Evolutionary conservation across 2,888 invertebrate species (phyloP), one percentile per base, ranked within the genome.

Genomic region (Nemotelus pantherinus): DNA sequence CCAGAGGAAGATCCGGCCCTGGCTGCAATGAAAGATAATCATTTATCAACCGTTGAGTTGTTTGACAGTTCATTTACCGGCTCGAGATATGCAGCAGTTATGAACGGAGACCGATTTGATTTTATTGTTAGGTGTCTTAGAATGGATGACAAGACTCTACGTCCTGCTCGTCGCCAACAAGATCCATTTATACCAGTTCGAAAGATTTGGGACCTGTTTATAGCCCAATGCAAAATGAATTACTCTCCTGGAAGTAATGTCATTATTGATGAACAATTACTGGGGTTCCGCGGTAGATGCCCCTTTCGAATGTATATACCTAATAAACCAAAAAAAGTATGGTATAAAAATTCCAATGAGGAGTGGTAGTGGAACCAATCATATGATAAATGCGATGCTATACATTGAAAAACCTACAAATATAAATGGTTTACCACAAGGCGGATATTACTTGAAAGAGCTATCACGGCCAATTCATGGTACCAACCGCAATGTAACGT

Each of bases 271-370:
- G 79, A 81, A 57, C 80, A 81, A 44, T 71, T 81, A 55, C 75
- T 81, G 72, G 80, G 72, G 44, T 81, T 80, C 57, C 74, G 79
- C 3, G 78, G 77, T 10, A 79, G 77, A 74, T 79, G 64, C 55
- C 57, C 77, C 43, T 81, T 80, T 55, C 74, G 78, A 7, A 79
- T 80, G 78, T 81, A 77, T 76, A 80, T 80, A 10, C 81, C 79
- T 44, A 81, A 80, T 68, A 81, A 81, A 43, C 80, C 79, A 41
- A 77, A 78, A 25, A 45, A 81, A 79, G 72, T 80, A 80, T 78
- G 77, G 78, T 2, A 39, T 80, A 10, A 80, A 80, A 80, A 78
- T 48, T 5, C 48, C 68, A 2, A 77, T 78, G 70, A n/a, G 67
- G 58, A n/a, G 58, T 58, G 58, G 25, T 58, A 6, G 25, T 58